phyloP scores from a whole-genome alignment of 1,140 invertebrate species.

The Leptinotarsa texana region DNA sequence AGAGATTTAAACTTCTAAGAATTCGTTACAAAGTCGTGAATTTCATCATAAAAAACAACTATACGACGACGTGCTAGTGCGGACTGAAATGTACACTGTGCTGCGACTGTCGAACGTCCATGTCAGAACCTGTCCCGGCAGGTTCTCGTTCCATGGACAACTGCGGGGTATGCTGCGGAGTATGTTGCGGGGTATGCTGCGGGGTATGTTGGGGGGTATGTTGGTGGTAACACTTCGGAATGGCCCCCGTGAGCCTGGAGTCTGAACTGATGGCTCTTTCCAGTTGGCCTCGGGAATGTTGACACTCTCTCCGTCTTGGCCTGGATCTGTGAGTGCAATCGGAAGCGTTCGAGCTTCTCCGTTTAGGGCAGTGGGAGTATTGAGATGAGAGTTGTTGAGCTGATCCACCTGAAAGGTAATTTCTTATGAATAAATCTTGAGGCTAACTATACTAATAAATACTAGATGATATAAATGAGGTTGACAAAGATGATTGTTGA shows the following conservation, averaged over 20 bases:
- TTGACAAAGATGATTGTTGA: no score
- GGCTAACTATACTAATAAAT: no score
- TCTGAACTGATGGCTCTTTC: constrained; percentile 53
- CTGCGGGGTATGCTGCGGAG: constrained; percentile 32
- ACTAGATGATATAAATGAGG: no score
- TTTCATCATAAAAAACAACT: not conserved
- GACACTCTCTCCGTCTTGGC: constrained; percentile 44
- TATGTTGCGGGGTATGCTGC: constrained; percentile 31
- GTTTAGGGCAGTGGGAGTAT: constrained; percentile 27
- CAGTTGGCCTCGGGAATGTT: constrained; percentile 42
- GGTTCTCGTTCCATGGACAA: constrained; percentile 36
- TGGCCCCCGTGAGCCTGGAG: constrained; percentile 49
- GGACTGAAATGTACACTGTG: constrained; percentile 34
- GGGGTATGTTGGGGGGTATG: constrained; percentile 29
- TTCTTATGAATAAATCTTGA: not conserved
- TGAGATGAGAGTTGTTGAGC: constrained; percentile 43
- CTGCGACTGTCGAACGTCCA: constrained; percentile 32
- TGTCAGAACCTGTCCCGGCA: constrained; percentile 36
- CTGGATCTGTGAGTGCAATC: constrained; percentile 50
- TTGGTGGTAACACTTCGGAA: constrained; percentile 48
- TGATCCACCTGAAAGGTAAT: constrained; percentile 38
- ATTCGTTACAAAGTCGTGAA: not conserved
- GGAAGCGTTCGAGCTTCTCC: constrained; percentile 54
- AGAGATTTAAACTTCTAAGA: no score
- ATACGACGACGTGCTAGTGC: not conserved